Evolutionary conservation across 2,888 invertebrate species (phyloP).

Genomic region (Hypomecis punctinalis): DNA sequence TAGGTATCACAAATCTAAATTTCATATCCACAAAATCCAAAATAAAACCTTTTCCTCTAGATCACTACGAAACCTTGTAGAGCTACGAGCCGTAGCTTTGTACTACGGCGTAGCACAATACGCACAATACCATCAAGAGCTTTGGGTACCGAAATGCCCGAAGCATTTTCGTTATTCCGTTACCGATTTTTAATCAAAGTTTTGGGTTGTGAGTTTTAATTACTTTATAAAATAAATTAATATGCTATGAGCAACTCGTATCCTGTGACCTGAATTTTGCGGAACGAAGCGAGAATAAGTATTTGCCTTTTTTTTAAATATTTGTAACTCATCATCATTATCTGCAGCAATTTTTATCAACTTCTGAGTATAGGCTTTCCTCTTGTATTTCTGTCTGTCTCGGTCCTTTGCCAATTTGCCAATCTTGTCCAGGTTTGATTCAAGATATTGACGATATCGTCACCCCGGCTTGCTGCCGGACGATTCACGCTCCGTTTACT

Average conservation of each 20-base stretch:
- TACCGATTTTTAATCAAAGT: slow-evolving; percentile 14
- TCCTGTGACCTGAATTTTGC: neutral
- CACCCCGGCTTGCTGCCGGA: no score
- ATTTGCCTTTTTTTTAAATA: no score
- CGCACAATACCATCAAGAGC: slow-evolving; percentile 5
- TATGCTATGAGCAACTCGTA: neutral
- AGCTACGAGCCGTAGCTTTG: slow-evolving; percentile 4
- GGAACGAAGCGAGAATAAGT: neutral
- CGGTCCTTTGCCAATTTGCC: no score
- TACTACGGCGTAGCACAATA: slow-evolving; percentile 12
- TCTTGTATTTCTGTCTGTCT: no score
- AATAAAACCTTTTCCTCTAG: neutral
- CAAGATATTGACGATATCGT: no score
- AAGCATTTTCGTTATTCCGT: slow-evolving; percentile 7
- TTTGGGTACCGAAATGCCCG: slow-evolving; percentile 11
- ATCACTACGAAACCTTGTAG: slow-evolving; percentile 1
- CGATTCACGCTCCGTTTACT: no score
- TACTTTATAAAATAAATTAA: slow-evolving; percentile 16
- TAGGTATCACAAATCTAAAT: no score
- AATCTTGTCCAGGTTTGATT: no score
- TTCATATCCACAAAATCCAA: neutral
- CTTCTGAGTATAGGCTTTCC: no score
- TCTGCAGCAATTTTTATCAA: no score
- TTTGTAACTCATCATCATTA: no score
- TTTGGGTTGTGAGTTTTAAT: slow-evolving; percentile 10